Evolutionary conservation across 2,797 vertebrate genomes (phyloP).

Genomic region (Xiphophorus birchmanni): DNA sequence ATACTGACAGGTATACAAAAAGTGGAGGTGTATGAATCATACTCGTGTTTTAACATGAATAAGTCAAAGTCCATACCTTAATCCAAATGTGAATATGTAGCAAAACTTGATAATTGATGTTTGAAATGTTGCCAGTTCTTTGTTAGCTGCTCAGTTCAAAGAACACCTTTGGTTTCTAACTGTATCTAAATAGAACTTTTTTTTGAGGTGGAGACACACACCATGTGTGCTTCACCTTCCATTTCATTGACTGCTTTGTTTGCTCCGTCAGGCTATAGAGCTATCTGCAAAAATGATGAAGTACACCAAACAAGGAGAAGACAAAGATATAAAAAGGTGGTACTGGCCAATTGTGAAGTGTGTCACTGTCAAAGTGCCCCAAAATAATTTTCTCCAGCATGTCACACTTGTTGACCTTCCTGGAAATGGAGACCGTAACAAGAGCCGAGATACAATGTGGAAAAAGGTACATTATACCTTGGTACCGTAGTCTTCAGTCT

Average conservation of each 20-base stretch:
- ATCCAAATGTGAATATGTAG: background rate
- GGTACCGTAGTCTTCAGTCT: background rate
- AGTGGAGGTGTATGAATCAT: background rate
- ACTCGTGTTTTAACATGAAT: background rate
- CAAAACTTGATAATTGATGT: background rate
- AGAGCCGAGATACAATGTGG: conserved; percentile 67
- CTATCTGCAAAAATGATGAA: conserved; percentile 22
- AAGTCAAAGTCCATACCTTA: background rate
- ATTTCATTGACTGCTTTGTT: background rate
- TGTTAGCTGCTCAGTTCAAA: no score
- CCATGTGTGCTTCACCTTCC: background rate
- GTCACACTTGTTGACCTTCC: conserved; percentile 70
- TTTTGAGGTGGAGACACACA: background rate
- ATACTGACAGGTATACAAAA: background rate
- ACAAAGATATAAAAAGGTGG: background rate
- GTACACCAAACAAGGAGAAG: conserved; percentile 15
- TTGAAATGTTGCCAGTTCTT: background rate
- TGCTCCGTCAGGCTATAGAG: conserved; percentile 33
- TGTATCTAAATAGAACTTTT: background rate
- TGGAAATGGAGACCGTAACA: conserved; percentile 72
- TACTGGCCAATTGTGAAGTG: conserved; percentile 73
- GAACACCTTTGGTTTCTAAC: no score
- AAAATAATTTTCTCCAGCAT: conserved; percentile 47
- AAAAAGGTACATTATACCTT: conserved; percentile 47
- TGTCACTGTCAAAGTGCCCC: conserved; percentile 64